Conservation (phyloP, 1,140 invertebrate genomes). For the Papilio machaon region DNA sequence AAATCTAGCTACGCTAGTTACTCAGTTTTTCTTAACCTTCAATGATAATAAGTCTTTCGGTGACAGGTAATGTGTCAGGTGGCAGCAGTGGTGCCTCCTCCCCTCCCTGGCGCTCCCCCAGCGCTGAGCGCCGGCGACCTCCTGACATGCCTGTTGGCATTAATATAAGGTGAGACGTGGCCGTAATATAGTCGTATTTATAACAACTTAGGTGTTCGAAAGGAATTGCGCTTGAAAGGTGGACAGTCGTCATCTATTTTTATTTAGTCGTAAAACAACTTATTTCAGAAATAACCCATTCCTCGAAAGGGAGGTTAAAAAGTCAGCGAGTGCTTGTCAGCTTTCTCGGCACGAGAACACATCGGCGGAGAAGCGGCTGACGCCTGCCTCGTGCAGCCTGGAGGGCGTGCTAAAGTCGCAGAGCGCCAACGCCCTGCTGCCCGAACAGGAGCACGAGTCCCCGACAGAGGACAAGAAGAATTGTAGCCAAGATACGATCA, state of each 20-base stretch:
- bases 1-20: no score
- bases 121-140: slow-evolving; percentile 81
- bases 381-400: slow-evolving; percentile 50
- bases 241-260: no score
- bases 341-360: slow-evolving; percentile 68
- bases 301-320: slow-evolving; percentile 81
- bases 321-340: slow-evolving; percentile 83
- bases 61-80: slow-evolving; percentile 72
- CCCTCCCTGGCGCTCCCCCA: slow-evolving; percentile 84
- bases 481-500: slow-evolving; percentile 61
- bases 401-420: slow-evolving; percentile 74
- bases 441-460: slow-evolving; percentile 50
- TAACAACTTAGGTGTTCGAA: no score
- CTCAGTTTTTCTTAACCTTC: no score
- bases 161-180: slow-evolving; percentile 73
- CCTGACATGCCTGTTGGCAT: slow-evolving; percentile 82
- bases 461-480: slow-evolving; percentile 47
- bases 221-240: no score
- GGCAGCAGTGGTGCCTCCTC: slow-evolving; percentile 83
- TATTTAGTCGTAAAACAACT: slow-evolving; percentile 8
- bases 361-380: slow-evolving; percentile 65
- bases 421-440: slow-evolving; percentile 72
- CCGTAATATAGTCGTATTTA: neutral
- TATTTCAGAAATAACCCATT: slow-evolving; percentile 79
- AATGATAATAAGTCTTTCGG: slow-evolving; percentile 28